Percentiles rank a stretch among this genome's conserved stretches.
phyloP scores from a whole-genome alignment of 2,888 invertebrate species.

The Ommatoiulus sabulosus region DNA sequence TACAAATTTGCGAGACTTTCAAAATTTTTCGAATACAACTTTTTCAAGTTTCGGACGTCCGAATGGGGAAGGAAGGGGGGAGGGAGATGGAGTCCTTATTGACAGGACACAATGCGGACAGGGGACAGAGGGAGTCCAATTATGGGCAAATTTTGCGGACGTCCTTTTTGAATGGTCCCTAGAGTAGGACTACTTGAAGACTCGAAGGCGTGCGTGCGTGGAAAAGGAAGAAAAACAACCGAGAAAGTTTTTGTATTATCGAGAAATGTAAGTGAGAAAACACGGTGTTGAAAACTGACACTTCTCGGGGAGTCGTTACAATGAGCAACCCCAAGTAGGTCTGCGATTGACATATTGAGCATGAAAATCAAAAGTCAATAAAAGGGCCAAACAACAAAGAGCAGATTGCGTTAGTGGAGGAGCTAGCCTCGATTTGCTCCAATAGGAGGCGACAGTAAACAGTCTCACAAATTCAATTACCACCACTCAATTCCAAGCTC shows the following conservation, averaged over 20 bases:
- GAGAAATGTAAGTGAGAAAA: conserved; percentile 2
- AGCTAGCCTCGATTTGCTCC: background rate
- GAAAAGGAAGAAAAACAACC: background rate
- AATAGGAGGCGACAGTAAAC: background rate
- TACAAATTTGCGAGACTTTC: too few relatives aligned
- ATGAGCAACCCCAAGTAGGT: background rate
- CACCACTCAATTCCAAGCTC: background rate
- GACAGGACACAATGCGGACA: too few relatives aligned
- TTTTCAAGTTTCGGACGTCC: too few relatives aligned
- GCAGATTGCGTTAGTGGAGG: conserved; percentile 19
- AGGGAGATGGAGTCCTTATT: too few relatives aligned
- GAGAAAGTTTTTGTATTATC: background rate
- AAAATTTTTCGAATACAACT: too few relatives aligned
- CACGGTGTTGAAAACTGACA: background rate
- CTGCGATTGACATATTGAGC: background rate
- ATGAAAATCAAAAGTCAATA: conserved; percentile 45
- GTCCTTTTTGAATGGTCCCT: too few relatives aligned
- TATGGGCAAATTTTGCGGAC: too few relatives aligned
- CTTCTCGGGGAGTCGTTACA: background rate
- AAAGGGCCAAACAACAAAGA: background rate
- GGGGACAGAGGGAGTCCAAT: too few relatives aligned
- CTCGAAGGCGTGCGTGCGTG: too few relatives aligned
- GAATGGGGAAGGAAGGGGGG: too few relatives aligned
- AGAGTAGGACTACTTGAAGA: too few relatives aligned
- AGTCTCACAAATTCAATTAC: conserved; percentile 7